These are phyloP conservation scores for Glyptemys insculpta DNA, from an alignment of 2,797 vertebrate genomes.

Conservation along the genomic window DNA sequence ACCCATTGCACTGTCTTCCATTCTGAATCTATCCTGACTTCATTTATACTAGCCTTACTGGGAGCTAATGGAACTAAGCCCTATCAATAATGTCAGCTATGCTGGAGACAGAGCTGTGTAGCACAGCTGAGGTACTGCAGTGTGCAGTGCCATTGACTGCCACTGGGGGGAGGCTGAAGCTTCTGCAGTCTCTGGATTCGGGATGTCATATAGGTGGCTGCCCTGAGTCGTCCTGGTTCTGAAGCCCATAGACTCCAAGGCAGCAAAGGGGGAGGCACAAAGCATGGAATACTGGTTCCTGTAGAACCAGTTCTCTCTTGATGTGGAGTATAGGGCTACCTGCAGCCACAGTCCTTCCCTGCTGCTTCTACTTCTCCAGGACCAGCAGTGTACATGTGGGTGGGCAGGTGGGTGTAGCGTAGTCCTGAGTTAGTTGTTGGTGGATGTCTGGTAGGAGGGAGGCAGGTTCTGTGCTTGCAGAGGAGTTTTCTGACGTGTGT, in stretches of 20 bases:
- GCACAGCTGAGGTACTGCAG: not conserved
- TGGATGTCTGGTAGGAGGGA: not conserved
- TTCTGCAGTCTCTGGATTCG: not conserved
- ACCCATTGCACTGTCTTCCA: not conserved
- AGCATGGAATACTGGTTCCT: not conserved
- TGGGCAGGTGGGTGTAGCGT: not conserved
- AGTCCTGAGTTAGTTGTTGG: not conserved
- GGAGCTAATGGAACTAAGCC: not conserved
- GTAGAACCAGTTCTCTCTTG: fast-evolving
- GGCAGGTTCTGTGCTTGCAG: not conserved
- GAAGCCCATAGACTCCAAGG: not conserved
- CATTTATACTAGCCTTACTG: not conserved
- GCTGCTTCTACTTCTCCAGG: not conserved
- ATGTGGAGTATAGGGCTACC: fast-evolving
- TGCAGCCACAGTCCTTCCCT: not conserved
- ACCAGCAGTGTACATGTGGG: not conserved
- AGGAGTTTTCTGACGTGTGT: not conserved
- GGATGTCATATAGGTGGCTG: not conserved
- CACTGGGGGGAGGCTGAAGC: not conserved
- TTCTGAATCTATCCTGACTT: not conserved
- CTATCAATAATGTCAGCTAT: not conserved
- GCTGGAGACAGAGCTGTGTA: not conserved
- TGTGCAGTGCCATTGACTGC: not conserved
- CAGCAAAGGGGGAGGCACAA: not conserved
- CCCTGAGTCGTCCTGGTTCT: not conserved